Conservation (phyloP, 1,140 invertebrate species). For the Aphis gossypii region DNA sequence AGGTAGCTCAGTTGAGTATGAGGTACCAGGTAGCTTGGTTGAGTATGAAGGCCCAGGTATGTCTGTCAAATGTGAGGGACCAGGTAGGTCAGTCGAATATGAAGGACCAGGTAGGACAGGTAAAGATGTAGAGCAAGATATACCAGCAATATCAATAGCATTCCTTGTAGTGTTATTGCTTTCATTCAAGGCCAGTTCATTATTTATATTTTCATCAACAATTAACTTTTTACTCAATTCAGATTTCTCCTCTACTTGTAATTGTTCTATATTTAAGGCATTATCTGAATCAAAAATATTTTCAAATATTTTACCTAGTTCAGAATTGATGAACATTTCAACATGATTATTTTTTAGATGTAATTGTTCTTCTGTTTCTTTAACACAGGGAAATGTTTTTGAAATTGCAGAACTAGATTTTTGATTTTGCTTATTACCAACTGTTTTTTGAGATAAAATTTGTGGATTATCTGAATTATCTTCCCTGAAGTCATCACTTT, state of each 20-base stretch:
- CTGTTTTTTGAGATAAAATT: no score
- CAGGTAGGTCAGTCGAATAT: not conserved
- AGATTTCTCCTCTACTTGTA: no score
- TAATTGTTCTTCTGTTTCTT: not conserved
- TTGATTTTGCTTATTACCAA: not conserved
- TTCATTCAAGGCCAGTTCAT: no score
- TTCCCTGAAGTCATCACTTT: not conserved
- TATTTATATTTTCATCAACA: no score
- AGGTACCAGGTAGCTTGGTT: not conserved
- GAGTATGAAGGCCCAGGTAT: not conserved
- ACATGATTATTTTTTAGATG: no score
- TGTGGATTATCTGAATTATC: not conserved
- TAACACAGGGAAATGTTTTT: not conserved
- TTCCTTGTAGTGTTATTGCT: no score
- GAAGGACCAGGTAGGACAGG: not conserved
- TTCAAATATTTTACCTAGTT: no score
- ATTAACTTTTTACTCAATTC: no score
- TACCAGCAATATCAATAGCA: not conserved
- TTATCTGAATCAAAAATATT: no score
- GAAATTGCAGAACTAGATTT: not conserved
- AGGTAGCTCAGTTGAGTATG: not conserved
- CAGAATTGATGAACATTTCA: no score
- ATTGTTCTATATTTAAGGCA: no score
- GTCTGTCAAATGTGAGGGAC: not conserved
- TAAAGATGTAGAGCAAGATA: not conserved